These are phyloP conservation scores for Lampropteryx suffumata DNA, from an alignment of 2,888 invertebrate genomes.

Conservation along the genomic window DNA sequence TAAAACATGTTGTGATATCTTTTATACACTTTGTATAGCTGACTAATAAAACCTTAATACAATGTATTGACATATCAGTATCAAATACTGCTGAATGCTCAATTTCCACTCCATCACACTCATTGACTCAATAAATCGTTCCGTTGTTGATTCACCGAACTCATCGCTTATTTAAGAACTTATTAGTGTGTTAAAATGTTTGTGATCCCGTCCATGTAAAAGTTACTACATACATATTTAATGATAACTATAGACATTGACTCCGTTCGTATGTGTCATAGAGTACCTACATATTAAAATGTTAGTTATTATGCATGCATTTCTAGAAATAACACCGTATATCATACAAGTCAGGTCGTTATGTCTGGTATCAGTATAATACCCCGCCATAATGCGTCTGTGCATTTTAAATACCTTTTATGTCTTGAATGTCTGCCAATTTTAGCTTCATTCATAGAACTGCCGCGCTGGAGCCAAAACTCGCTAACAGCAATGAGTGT, in stretches of 20 bases:
- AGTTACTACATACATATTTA: too few relatives aligned
- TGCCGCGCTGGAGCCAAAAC: slow-evolving; percentile 26
- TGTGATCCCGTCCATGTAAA: too few relatives aligned
- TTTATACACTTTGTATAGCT: too few relatives aligned
- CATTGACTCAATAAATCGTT: slow-evolving; percentile 2
- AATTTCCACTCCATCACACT: slow-evolving; percentile 2
- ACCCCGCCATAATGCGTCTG: slow-evolving; percentile 39
- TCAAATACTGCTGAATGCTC: neutral
- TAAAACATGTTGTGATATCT: too few relatives aligned
- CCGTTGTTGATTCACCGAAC: neutral
- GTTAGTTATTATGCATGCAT: neutral
- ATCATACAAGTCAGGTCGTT: slow-evolving; percentile 42
- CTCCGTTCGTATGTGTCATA: too few relatives aligned
- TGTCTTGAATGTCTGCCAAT: slow-evolving; percentile 35
- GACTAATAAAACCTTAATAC: too few relatives aligned
- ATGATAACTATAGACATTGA: too few relatives aligned
- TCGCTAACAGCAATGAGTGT: slow-evolving; percentile 26
- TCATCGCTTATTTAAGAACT: neutral
- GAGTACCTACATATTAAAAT: too few relatives aligned
- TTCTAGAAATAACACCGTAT: slow-evolving; percentile 19
- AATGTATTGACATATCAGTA: neutral
- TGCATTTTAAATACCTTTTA: slow-evolving; percentile 41
- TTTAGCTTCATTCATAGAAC: slow-evolving; percentile 29
- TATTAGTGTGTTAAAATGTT: neutral
- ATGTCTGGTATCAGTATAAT: slow-evolving; percentile 46